Evolutionary conservation across 2,113 vertebrate species (phyloP), one percentile per base, ranked within the genome.

Genomic region (Cyanistes caeruleus): DNA sequence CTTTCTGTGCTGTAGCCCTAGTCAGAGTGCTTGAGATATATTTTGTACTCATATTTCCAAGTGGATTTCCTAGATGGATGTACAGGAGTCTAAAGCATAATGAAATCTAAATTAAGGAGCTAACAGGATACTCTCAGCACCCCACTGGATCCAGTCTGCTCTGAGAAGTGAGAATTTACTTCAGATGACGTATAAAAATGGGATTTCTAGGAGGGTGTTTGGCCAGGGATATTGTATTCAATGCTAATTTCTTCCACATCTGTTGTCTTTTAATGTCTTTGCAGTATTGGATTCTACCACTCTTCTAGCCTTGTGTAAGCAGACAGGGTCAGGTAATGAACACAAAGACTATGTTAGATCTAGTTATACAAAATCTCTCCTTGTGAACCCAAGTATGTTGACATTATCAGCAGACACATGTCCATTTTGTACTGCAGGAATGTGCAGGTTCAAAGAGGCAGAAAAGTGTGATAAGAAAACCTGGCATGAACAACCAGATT

Each of bases 371-470:
- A 55, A 72, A 81, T 72, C 73, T 92, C 33, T 95, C 69, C 51
- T 64, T 84, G 65, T 75, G 80, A 94, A 87, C 5, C 1, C 44
- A 60, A 79, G 69, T 31, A 9, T 51, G 65, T 91, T 92, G 90
- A 91, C 89, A 44, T 92, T 95, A 90, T 92, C 91, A 96, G 88
- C 73, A 89, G 90, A 89, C 92, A 69, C 6, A 6, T 92, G 95
- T 92, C 96, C 76, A 12, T 94, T 93, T 75, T 62, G 64, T 89
- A 44, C 75, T 60, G 79, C 41, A 77, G 84, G 55, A 94, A 91
- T 62, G 83, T 85, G 43, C 63, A 58, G 59, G 81, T 76, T 97
- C 85, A 90, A 79, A 93, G 80, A 95, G 84, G 86, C 86, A 92
- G 74, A 93, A 80, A 81, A 96, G 67, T 73, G 67, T 39, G 74